phyloP scores from a whole-genome alignment of 2,888 invertebrate genomes.

The Sepiola atlantica region DNA sequence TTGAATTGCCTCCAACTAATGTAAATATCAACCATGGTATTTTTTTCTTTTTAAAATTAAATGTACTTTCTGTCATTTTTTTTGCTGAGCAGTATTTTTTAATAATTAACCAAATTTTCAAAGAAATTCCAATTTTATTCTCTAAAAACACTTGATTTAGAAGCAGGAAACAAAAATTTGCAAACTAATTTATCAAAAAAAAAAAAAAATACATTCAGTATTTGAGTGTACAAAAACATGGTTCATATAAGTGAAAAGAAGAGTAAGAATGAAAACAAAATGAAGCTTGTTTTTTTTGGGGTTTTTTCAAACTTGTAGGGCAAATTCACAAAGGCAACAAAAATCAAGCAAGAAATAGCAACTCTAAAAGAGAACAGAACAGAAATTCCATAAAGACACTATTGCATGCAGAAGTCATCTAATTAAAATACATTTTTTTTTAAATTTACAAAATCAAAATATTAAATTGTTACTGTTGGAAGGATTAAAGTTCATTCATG shows the following conservation, averaged over 20 bases:
- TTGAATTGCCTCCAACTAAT: too few species aligned
- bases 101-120: neutral
- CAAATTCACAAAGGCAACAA: neutral
- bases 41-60: too few species aligned
- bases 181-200: neutral
- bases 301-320: neutral
- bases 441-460: too few species aligned
- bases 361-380: neutral
- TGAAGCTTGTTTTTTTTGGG: too few species aligned
- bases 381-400: neutral
- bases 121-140: neutral
- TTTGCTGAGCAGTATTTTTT: too few species aligned
- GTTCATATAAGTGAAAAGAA: neutral
- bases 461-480: too few species aligned
- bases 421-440: too few species aligned
- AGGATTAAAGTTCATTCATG: too few species aligned
- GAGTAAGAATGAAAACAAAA: neutral
- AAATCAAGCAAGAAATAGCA: neutral
- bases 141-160: neutral
- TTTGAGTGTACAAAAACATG: neutral
- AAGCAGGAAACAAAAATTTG: neutral
- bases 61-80: too few species aligned
- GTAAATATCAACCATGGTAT: too few species aligned
- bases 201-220: neutral
- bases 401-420: too few species aligned